Conservation (phyloP, 2,797 vertebrate genomes). For the Melanotaenia pygmaea region DNA sequence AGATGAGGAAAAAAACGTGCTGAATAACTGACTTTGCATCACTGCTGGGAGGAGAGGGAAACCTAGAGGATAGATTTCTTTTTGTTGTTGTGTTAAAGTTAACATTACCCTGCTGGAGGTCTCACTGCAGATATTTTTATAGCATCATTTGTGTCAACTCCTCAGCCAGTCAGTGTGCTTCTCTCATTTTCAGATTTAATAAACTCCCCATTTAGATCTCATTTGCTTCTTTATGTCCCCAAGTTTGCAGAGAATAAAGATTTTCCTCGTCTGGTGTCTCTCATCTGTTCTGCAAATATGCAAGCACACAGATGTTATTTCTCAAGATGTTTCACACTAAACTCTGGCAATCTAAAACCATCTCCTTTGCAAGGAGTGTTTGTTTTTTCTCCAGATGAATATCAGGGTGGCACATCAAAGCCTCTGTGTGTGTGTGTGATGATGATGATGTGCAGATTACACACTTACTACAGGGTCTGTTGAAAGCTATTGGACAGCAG, state of each 20-base stretch:
- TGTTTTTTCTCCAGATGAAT: slow-evolving; percentile 62
- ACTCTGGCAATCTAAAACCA: slow-evolving; percentile 37
- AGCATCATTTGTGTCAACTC: slow-evolving; percentile 29
- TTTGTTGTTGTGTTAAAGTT: slow-evolving; percentile 13
- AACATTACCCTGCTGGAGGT: slow-evolving; percentile 11
- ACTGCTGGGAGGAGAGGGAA: slow-evolving; percentile 9
- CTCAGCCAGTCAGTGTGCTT: slow-evolving; percentile 9
- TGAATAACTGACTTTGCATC: slow-evolving; percentile 67
- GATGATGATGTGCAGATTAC: slow-evolving; percentile 53
- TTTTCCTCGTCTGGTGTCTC: slow-evolving; percentile 23
- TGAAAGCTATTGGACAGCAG: slow-evolving; percentile 31
- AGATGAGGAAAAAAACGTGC: slow-evolving; percentile 60
- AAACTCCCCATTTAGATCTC: slow-evolving; percentile 44
- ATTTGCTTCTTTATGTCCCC: slow-evolving; percentile 33
- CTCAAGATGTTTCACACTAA: slow-evolving; percentile 44
- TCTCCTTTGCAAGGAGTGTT: slow-evolving; percentile 49
- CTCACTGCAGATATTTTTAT: slow-evolving; percentile 1
- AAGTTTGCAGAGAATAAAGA: slow-evolving; percentile 1
- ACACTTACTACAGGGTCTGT: slow-evolving; percentile 26
- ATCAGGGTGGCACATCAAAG: slow-evolving; percentile 64
- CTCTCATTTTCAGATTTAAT: slow-evolving; percentile 40
- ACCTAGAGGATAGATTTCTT: slow-evolving; percentile 20
- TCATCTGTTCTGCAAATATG: slow-evolving; percentile 5
- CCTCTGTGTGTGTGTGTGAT: not conserved
- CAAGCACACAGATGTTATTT: slow-evolving; percentile 27